Evolutionary conservation across 2,113 vertebrate genomes (phyloP), one percentile per base, ranked within the genome.

Genomic region (Silurus asotus): DNA sequence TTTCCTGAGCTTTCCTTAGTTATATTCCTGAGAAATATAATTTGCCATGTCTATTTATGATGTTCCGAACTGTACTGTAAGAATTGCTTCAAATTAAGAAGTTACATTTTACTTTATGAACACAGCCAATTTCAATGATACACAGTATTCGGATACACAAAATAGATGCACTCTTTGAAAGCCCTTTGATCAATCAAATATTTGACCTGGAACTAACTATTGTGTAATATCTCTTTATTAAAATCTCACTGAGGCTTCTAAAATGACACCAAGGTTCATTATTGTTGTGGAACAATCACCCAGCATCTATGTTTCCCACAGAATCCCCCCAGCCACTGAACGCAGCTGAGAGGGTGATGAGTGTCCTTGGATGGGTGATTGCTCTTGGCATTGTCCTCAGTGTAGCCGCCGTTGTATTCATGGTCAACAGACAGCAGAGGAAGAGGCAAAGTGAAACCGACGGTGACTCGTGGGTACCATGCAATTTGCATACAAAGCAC

Each of bases 241-340:
- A 1, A 56, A 19, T 78, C 28, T 78, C 17, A 79, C 14, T 59
- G 15, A 80, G 8, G 17, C 51, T 77, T 51, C 13, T 85, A 55
- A 64, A 49, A 62, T 20, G 61, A n/a, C 7, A 78, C 51, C 19
- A 69, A 56, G 5, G 6, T 80, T 79, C 8, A 8, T 37, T 79
- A 69, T 61, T n/a, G 64, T 23, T 48, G 37, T 65, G 23, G 48
- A 55, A 15, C 48, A 69, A 59, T 82, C 84, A 64, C 15, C 49
- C 65, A 89, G 59, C 2, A 0, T 65, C 88, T 89, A 28, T 90
- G 23, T 79, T 83, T 82, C 64, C 82, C 88, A 5, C 85, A 95
- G 94, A 95, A 61, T 94, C 93, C 80, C 94, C 94, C 6, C 85
- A 93, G 65, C 93, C 93, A 0, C 93, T 94, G 90, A 94, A 93